These are phyloP conservation scores for Xyrichtys novacula DNA, from an alignment of 2,797 vertebrate species.

Conservation along the genomic window DNA sequence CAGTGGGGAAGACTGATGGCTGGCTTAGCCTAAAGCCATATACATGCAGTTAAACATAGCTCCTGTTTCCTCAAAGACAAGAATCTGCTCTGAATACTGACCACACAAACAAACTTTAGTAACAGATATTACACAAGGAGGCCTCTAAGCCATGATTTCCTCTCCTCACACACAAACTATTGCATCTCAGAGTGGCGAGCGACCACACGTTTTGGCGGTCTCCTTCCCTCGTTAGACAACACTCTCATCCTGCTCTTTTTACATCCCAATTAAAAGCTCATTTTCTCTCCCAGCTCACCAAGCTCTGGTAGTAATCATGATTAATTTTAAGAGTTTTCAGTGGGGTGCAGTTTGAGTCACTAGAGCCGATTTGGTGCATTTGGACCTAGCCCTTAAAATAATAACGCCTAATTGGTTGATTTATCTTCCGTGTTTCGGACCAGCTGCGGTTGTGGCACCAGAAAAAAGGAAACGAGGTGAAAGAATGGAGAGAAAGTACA, in stretches of 20 bases:
- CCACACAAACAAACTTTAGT: slow-evolving; percentile 25
- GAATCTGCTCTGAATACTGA: slow-evolving; percentile 1
- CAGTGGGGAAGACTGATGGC: background rate
- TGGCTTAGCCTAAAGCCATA: slow-evolving; percentile 43
- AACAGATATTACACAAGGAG: background rate
- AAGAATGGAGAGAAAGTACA: slow-evolving; percentile 13
- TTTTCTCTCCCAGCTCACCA: slow-evolving; percentile 60
- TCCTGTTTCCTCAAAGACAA: slow-evolving; percentile 20
- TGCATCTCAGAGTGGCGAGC: slow-evolving; percentile 35
- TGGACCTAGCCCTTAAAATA: slow-evolving; percentile 74
- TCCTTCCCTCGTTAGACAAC: slow-evolving; percentile 31
- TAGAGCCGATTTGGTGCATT: slow-evolving; percentile 63
- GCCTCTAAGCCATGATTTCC: background rate
- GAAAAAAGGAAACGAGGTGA: slow-evolving; percentile 45
- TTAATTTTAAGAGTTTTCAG: slow-evolving; percentile 68
- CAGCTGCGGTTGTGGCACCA: slow-evolving; percentile 73
- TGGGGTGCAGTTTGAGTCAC: slow-evolving; percentile 41
- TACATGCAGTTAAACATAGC: slow-evolving; percentile 51
- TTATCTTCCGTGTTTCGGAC: slow-evolving; percentile 70
- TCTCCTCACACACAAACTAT: slow-evolving; percentile 4
- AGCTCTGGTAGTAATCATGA: slow-evolving; percentile 75
- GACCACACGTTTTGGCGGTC: slow-evolving; percentile 8
- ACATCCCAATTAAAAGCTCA: slow-evolving; percentile 72
- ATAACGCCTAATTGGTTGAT: slow-evolving; percentile 75
- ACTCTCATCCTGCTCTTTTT: slow-evolving; percentile 27